phyloP scores from a whole-genome alignment of 1,140 invertebrate genomes.

The Asbolus verrucosus region DNA sequence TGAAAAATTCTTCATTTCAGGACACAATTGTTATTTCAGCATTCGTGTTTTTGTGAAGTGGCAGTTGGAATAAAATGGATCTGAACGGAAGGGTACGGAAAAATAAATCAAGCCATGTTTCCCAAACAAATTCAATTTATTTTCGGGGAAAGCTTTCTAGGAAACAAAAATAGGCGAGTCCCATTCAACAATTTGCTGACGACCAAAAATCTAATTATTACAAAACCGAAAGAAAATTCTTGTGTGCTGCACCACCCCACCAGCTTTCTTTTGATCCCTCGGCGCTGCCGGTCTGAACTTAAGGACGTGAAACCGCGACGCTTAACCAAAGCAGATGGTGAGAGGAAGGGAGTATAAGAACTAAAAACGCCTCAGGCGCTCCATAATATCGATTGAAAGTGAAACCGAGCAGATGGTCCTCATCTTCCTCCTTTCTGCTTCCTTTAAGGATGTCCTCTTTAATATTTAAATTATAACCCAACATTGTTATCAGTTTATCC shows the following conservation, averaged over 20 bases:
- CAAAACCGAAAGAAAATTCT: slow-evolving; percentile 16
- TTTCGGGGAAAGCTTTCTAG: slow-evolving; percentile 30
- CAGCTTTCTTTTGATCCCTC: slow-evolving; percentile 45
- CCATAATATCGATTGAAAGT: slow-evolving; percentile 48
- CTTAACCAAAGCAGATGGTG: slow-evolving; percentile 47
- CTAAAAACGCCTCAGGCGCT: slow-evolving; percentile 21
- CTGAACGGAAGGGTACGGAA: slow-evolving; percentile 19
- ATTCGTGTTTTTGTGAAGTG: slow-evolving; percentile 19
- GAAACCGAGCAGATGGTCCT: slow-evolving; percentile 46
- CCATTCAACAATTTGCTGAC: slow-evolving; percentile 38
- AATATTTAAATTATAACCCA: slow-evolving; percentile 43
- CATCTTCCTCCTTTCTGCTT: neutral
- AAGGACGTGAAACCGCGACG: slow-evolving; percentile 44
- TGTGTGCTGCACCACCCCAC: neutral
- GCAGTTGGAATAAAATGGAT: slow-evolving; percentile 20
- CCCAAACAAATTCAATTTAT: slow-evolving; percentile 39
- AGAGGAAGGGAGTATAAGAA: slow-evolving; percentile 25
- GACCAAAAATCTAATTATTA: slow-evolving; percentile 39
- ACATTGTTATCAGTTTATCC: slow-evolving; percentile 10
- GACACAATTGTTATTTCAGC: slow-evolving; percentile 26
- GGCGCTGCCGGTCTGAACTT: slow-evolving; percentile 42
- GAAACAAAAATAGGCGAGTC: slow-evolving; percentile 24
- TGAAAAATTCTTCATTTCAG: slow-evolving; percentile 13
- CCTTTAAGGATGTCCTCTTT: slow-evolving; percentile 31
- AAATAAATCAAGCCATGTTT: slow-evolving; percentile 44